Base-by-base conservation (phyloP, 2,113 vertebrate genomes). In the Uria lomvia region DNA sequence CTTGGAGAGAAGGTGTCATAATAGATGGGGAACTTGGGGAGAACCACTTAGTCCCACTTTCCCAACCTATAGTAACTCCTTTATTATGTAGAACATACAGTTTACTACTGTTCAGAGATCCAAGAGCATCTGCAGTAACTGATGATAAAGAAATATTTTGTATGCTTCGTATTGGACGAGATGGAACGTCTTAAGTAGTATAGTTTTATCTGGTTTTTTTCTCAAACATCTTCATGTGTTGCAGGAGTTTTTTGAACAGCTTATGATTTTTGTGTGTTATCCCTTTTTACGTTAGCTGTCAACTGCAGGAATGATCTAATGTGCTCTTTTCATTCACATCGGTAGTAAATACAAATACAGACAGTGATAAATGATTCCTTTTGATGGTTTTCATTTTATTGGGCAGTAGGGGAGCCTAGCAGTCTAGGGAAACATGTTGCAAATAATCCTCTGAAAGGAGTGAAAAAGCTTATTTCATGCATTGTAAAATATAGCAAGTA, bases 371-470 rank as follows among this genome's bases (percentile, higher is more conserved):
- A 71, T 92, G 5, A 77, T 87, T 89, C 58, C 9, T 84, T 92
- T 63, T 32, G 38, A 87, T 74, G 22, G 29, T 95, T 95, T 94
- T 77, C 47, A 63, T 42, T 89, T 95, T 96, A 78, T 17, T 80
- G 52, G 83, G 56, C 65, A 81, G 72, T 43, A 91, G 68, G 42
- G 65, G 60, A 96, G 65, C 60, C 42, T 91, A 26, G 47, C 80
- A 67, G 68, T 81, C 55, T 38, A 80, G 72, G 42, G 60, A 55
- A 94, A 76, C 18, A 52, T 60, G 17, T 77, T 96, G 62, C 56
- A 89, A 92, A 68, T 96, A 95, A 91, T 56, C 72, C 12, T 84
- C 89, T 96, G 43, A 81, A 65, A 71, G 52, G 87, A 85, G n/a
- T 49, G 59, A 65, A 77, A 73, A 66, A 91, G 17, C 65, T 1